These are phyloP conservation scores for Frankliniella fusca DNA, from an alignment of 2,888 invertebrate species.

Conservation along the genomic window DNA sequence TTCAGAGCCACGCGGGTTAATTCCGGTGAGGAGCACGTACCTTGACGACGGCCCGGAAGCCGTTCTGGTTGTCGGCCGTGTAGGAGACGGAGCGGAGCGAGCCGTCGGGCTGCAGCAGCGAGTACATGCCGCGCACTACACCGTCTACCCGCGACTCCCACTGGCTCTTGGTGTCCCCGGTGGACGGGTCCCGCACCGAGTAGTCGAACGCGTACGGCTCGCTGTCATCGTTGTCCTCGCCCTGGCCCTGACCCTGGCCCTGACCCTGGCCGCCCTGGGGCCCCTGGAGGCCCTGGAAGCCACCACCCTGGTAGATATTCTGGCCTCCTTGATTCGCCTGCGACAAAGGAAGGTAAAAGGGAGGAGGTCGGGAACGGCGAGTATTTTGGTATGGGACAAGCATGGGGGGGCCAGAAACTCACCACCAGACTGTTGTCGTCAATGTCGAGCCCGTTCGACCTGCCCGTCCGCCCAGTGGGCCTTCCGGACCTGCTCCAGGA, in stretches of 20 bases:
- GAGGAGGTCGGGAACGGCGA: too few species aligned
- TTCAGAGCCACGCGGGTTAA: neutral
- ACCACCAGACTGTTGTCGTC: too few species aligned
- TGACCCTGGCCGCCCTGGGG: too few species aligned
- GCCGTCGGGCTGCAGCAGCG: slow-evolving; percentile 60
- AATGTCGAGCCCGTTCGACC: too few species aligned
- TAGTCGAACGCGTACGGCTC: slow-evolving; percentile 62
- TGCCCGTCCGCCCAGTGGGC: neutral
- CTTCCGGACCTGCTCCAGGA: neutral
- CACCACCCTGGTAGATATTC: too few species aligned
- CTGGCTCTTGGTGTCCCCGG: slow-evolving; percentile 67
- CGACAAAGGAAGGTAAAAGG: too few species aligned
- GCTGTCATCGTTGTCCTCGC: slow-evolving; percentile 2
- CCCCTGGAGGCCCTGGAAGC: too few species aligned
- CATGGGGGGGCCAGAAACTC: too few species aligned
- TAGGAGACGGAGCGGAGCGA: slow-evolving; percentile 69
- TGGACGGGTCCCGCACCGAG: slow-evolving; percentile 65
- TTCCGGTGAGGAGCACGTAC: neutral
- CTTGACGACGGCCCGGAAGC: slow-evolving; percentile 64
- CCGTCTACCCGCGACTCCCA: slow-evolving; percentile 69
- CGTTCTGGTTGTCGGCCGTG: slow-evolving; percentile 70
- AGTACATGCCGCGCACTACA: slow-evolving; percentile 59
- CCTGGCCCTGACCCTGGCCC: neutral
- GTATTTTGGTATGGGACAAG: too few species aligned
- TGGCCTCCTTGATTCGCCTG: too few species aligned